A percentile compares a stretch with the other conserved stretches of the same genome.
Evolutionary conservation across 2,888 invertebrate genomes (phyloP).

Genomic region (Gonocerus acuteangulatus): DNA sequence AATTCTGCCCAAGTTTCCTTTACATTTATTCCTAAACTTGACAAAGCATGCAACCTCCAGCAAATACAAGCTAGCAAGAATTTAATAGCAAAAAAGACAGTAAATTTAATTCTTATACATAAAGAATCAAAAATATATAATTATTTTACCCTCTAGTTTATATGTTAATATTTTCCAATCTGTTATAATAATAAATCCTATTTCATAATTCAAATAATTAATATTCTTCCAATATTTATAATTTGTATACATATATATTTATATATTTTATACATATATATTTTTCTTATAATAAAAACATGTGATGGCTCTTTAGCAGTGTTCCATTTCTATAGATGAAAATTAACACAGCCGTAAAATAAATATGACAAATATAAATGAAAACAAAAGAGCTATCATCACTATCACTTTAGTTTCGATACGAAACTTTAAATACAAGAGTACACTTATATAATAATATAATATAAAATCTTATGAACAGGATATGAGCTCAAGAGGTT

Average conservation of each 20-base stretch:
- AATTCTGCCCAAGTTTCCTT: constrained; percentile 1
- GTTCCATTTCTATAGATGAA: constrained; percentile 19
- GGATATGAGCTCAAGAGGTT: constrained; percentile 22
- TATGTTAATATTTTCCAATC: constrained; percentile 20
- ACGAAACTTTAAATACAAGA: constrained; percentile 19
- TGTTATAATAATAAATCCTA: constrained; percentile 9
- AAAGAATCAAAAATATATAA: background rate
- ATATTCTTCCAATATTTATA: background rate
- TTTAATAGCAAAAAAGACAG: background rate
- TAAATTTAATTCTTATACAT: constrained; percentile 2
- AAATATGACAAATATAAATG: constrained; percentile 5
- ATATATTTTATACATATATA: constrained; percentile 1
- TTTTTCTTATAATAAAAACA: constrained; percentile 6
- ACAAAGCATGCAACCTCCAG: constrained; percentile 19
- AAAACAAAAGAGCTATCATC: constrained; percentile 19
- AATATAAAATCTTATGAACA: constrained; percentile 18
- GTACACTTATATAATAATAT: constrained; percentile 19
- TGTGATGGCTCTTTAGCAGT: constrained; percentile 23
- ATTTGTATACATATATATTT: constrained; percentile 5
- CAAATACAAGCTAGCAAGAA: constrained; percentile 19
- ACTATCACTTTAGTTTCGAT: constrained; percentile 25
- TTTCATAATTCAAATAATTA: too few species aligned
- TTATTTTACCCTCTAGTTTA: constrained; percentile 14
- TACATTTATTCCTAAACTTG: constrained; percentile 15
- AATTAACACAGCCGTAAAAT: constrained; percentile 19